phyloP scores from a whole-genome alignment of 2,113 vertebrate species.

The Cichladusa arquata region DNA sequence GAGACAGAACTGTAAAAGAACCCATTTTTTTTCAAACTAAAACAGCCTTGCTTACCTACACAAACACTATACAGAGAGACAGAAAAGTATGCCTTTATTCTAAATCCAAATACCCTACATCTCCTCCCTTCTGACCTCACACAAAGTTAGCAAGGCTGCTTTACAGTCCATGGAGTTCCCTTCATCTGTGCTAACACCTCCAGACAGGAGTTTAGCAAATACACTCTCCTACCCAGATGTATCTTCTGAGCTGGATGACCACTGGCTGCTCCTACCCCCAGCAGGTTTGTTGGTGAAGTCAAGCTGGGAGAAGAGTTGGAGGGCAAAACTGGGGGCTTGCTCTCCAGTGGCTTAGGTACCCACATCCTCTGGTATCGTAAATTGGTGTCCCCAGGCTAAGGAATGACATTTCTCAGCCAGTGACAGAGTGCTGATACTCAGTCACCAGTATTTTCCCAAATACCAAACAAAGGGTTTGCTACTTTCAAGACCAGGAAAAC shows the following conservation, averaged over 20 bases:
- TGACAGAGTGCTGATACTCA: neutral
- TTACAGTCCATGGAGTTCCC: neutral
- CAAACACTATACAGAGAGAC: neutral
- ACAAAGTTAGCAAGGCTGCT: neutral
- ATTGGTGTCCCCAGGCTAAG: neutral
- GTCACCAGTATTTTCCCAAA: neutral
- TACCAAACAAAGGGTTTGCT: neutral
- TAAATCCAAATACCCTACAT: neutral
- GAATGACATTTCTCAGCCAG: rapidly evolving
- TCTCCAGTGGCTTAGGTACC: neutral
- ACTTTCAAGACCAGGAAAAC: neutral
- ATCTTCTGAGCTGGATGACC: neutral
- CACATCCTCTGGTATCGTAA: neutral
- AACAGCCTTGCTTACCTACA: neutral
- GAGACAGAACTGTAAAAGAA: neutral
- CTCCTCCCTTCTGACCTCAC: neutral
- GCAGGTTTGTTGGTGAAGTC: neutral
- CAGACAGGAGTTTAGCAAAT: neutral
- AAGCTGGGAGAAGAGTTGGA: neutral
- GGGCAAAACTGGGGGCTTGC: neutral
- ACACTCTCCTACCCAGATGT: rapidly evolving
- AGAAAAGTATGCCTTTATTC: neutral
- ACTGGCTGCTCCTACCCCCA: neutral
- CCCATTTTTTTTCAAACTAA: neutral
- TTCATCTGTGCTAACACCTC: neutral